A percentile compares a stretch with the other conserved stretches of the same genome.
These are phyloP conservation scores for Furcula furcula DNA, from an alignment of 2,888 invertebrate species.

Conservation along the genomic window DNA sequence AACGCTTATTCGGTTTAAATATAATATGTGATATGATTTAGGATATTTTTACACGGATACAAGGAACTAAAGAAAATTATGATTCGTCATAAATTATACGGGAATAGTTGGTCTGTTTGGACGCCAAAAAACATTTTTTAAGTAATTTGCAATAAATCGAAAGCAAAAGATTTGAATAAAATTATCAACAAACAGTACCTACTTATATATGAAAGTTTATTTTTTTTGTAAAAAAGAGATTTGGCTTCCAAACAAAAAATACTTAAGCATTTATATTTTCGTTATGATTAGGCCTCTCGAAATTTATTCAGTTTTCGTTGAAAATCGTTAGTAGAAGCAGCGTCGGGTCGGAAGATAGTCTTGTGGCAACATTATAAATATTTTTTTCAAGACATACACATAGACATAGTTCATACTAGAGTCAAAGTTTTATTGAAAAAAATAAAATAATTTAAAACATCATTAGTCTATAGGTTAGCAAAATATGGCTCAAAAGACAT, in stretches of 20 bases:
- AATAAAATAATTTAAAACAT: no score
- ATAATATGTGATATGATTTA: constrained; percentile 74
- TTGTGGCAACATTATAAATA: constrained; percentile 16
- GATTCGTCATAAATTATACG: no score
- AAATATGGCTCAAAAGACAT: no score
- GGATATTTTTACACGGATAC: constrained; percentile 59
- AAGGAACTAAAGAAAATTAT: constrained; percentile 21
- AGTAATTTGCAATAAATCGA: no score
- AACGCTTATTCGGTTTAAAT: constrained; percentile 40
- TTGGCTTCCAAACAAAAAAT: neutral
- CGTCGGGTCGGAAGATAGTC: constrained; percentile 18
- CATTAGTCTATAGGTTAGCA: no score
- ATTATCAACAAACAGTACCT: no score
- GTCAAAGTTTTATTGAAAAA: no score
- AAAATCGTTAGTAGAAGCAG: constrained; percentile 27
- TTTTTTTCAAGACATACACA: no score
- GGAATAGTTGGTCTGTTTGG: constrained; percentile 9
- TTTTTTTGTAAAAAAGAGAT: neutral
- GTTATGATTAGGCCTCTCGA: constrained; percentile 52
- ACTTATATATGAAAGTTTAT: no score
- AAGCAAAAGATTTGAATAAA: no score
- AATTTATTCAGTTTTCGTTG: constrained; percentile 35
- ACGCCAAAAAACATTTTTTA: constrained; percentile 3
- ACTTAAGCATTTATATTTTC: constrained; percentile 31
- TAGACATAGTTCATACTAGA: no score